Percentiles rank a stretch among this genome's conserved stretches.
phyloP scores from a whole-genome alignment of 2,113 vertebrate genomes.

The Leucosticte australis region DNA sequence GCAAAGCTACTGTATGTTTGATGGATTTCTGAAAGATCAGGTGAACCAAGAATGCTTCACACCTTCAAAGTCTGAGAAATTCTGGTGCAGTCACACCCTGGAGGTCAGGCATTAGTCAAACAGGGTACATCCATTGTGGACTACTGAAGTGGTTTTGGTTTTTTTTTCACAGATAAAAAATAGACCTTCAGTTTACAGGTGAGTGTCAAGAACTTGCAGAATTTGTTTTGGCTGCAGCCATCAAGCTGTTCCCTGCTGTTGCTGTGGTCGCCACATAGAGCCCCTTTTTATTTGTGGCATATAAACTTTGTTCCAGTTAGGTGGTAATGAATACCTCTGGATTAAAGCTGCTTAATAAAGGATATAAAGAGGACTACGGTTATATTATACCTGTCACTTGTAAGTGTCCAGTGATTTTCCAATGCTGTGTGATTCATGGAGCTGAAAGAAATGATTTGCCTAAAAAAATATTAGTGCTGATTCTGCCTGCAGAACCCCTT shows the following conservation, averaged over 20 bases:
- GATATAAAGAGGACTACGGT: background rate
- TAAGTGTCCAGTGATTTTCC: constrained; percentile 59
- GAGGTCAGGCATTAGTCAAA: background rate
- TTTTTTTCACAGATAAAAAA: background rate
- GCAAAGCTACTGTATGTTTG: background rate
- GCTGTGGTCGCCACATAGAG: background rate
- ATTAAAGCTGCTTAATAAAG: constrained; percentile 50
- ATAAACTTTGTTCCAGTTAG: constrained; percentile 5
- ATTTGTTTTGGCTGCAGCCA: background rate
- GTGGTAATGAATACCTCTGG: constrained; percentile 10
- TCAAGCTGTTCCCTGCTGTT: background rate
- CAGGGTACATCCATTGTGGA: background rate
- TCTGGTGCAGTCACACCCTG: background rate
- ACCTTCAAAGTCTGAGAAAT: background rate
- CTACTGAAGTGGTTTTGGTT: background rate
- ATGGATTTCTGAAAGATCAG: background rate
- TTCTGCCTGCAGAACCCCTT: constrained; percentile 59
- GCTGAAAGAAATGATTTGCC: constrained; percentile 67
- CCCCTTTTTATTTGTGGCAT: background rate
- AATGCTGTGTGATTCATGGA: constrained; percentile 1
- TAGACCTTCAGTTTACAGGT: background rate
- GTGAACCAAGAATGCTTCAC: background rate
- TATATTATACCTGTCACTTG: constrained; percentile 38
- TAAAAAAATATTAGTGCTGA: constrained; percentile 61
- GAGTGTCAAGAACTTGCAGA: background rate